Conservation (phyloP, 2,888 invertebrate genomes). For the Syritta pipiens region DNA sequence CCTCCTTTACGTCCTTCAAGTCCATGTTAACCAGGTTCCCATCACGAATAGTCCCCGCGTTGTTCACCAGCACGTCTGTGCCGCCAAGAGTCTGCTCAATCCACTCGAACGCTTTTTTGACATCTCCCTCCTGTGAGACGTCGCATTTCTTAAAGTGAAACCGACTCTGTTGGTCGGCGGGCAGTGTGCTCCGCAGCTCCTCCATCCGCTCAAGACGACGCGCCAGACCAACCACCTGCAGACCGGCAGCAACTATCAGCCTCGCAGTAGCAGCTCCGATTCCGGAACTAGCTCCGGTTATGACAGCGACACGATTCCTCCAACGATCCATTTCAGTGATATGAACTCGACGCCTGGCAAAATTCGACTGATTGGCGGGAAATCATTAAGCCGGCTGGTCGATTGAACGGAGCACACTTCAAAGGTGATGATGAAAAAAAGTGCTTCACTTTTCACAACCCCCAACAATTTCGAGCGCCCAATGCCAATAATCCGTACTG, state of each 20-base stretch:
- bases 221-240: conserved; percentile 80
- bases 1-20: conserved; percentile 55
- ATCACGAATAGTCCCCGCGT: conserved; percentile 79
- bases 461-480: too few relatives aligned
- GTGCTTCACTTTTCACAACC: neutral
- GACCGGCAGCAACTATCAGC: conserved; percentile 78
- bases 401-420: neutral
- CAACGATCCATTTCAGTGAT: conserved; percentile 80
- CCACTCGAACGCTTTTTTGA: conserved; percentile 79
- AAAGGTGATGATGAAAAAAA: neutral
- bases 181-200: conserved; percentile 42
- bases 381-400: neutral
- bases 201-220: conserved; percentile 76
- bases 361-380: neutral
- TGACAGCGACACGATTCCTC: conserved; percentile 81
- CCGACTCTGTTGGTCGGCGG: conserved; percentile 28
- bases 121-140: conserved; percentile 80
- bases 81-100: conserved; percentile 80
- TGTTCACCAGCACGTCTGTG: conserved; percentile 81
- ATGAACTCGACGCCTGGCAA: neutral
- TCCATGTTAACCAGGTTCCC: conserved; percentile 52
- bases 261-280: conserved; percentile 80
- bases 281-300: conserved; percentile 82
- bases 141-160: conserved; percentile 73
- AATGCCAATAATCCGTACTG: neutral